A percentile compares a stretch with the other conserved stretches of the same genome.
Conservation (phyloP, 2,888 invertebrate genomes). For the Anticlea derivata region DNA sequence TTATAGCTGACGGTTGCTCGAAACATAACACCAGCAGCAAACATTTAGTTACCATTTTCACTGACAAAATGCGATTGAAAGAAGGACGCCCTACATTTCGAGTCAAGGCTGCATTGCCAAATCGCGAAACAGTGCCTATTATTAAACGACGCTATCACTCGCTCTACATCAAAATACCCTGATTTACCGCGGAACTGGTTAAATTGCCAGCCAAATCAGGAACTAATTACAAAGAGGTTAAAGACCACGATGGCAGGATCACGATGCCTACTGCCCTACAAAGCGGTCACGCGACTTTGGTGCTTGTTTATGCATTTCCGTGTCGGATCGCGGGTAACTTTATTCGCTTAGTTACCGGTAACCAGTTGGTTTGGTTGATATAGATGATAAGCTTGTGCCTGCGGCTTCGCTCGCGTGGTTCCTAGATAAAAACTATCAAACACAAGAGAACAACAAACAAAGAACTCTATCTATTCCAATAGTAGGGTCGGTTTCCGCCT, state of each 20-base stretch:
- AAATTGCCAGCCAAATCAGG: slow-evolving; percentile 15
- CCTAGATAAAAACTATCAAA: too few species aligned
- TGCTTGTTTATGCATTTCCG: slow-evolving; percentile 34
- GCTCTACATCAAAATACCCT: slow-evolving; percentile 17
- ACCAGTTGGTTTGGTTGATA: slow-evolving; percentile 5
- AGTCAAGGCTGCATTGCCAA: slow-evolving; percentile 26
- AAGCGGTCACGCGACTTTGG: slow-evolving; percentile 30
- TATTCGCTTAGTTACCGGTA: slow-evolving; percentile 16
- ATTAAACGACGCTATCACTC: slow-evolving; percentile 14
- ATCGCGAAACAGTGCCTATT: slow-evolving; percentile 14
- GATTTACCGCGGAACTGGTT: slow-evolving; percentile 6
- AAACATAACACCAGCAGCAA: too few species aligned
- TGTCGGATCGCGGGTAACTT: slow-evolving; percentile 24
- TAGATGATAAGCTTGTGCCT: background rate
- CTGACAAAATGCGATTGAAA: slow-evolving; percentile 14
- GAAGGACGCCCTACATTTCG: slow-evolving; percentile 15
- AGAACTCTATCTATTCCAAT: too few species aligned
- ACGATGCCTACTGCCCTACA: slow-evolving; percentile 24
- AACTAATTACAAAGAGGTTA: slow-evolving; percentile 10
- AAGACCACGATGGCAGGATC: slow-evolving; percentile 3
- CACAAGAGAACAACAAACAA: too few species aligned
- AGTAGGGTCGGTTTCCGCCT: too few species aligned
- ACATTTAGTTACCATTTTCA: background rate
- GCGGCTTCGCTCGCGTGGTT: too few species aligned
- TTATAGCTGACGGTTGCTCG: too few species aligned